Evolutionary conservation across 1,140 invertebrate species (phyloP).

Genomic region (Thalassaphorura encarpata): DNA sequence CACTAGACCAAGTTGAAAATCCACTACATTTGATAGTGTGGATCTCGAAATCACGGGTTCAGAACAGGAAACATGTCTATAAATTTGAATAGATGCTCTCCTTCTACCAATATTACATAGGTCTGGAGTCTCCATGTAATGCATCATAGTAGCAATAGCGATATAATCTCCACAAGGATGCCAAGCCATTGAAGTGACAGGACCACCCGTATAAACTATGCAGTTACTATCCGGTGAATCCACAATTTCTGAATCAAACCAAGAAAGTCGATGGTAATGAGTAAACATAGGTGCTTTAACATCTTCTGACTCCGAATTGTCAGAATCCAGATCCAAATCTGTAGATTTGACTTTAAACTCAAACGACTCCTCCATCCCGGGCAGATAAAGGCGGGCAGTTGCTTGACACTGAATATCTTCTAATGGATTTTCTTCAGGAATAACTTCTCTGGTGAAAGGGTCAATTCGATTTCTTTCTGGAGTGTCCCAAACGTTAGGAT

Average conservation of each 20-base stretch:
- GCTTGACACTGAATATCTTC: background rate
- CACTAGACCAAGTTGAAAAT: conserved; percentile 7
- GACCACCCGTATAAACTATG: conserved; percentile 17
- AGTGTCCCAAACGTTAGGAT: conserved; percentile 9
- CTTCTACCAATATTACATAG: background rate
- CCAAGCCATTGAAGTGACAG: conserved; percentile 16
- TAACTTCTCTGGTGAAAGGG: background rate
- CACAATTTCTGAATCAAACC: conserved; percentile 19
- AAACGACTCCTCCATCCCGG: conserved; percentile 2
- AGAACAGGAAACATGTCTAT: conserved; percentile 12
- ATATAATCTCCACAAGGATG: conserved; percentile 24
- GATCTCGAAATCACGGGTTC: no score
- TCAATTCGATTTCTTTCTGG: conserved; percentile 3
- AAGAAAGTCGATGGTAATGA: conserved; percentile 12
- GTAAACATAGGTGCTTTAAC: background rate
- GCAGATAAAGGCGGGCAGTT: conserved; percentile 1
- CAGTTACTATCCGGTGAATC: background rate
- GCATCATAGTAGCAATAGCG: conserved; percentile 11
- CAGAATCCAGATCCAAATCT: no score
- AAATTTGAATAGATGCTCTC: conserved; percentile 21
- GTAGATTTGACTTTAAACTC: background rate
- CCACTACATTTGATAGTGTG: background rate
- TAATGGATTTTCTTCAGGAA: background rate
- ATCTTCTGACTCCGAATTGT: background rate
- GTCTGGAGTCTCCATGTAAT: conserved; percentile 3